Percentiles rank a stretch among this genome's conserved stretches.
phyloP scores from a whole-genome alignment of 2,113 vertebrate species.

The Prolemur simus region DNA sequence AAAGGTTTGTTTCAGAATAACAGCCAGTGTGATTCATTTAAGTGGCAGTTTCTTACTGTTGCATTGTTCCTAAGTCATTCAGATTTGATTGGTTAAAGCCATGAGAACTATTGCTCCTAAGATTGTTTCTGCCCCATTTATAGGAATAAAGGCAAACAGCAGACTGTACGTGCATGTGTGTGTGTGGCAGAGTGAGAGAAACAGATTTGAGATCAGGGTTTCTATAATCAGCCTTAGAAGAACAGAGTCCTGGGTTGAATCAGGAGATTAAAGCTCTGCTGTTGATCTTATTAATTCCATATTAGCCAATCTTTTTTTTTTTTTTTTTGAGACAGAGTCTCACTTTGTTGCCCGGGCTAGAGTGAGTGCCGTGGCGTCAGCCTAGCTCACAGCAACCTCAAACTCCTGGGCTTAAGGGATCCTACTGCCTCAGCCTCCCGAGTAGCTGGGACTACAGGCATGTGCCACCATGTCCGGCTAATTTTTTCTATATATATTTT shows the following conservation, averaged over 20 bases:
- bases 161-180: background rate
- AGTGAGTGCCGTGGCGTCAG: no score
- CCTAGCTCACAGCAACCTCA: no score
- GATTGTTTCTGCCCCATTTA: background rate
- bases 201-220: background rate
- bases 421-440: no score
- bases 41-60: slow-evolving; percentile 40
- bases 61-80: slow-evolving; percentile 17
- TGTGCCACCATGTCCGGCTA: no score
- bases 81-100: slow-evolving; percentile 35
- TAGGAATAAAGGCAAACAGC: slow-evolving; percentile 7
- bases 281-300: background rate
- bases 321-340: no score
- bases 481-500: no score
- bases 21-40: background rate
- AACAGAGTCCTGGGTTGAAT: slow-evolving; percentile 21
- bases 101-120: slow-evolving; percentile 25
- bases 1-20: slow-evolving; percentile 34
- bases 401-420: no score
- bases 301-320: background rate
- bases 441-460: no score
- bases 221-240: slow-evolving; percentile 33
- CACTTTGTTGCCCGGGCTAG: no score
- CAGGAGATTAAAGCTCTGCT: background rate
- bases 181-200: no score